Conservation (phyloP, 2,113 vertebrate species). For the Carlito syrichta region DNA sequence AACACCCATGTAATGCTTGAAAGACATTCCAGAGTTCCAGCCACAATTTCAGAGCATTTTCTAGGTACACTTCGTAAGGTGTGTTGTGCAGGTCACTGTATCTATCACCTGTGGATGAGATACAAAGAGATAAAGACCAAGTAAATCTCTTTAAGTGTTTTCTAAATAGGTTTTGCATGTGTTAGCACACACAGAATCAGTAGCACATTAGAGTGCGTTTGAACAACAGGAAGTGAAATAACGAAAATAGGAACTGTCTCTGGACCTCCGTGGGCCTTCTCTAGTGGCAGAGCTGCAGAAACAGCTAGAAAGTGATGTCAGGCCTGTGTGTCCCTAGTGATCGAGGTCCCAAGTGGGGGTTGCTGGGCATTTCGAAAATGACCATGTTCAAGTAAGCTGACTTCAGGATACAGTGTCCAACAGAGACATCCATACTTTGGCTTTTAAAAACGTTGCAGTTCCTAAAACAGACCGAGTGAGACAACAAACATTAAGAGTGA, state of each 20-base stretch:
- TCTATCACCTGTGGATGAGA: neutral
- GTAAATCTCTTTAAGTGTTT: conserved; percentile 16
- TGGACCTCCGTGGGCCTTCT: neutral
- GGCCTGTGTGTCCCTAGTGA: neutral
- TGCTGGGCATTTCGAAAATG: neutral
- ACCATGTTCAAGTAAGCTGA: neutral
- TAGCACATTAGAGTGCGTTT: neutral
- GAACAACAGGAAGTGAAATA: conserved; percentile 4
- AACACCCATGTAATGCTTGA: neutral
- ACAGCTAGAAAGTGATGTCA: neutral
- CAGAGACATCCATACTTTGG: neutral
- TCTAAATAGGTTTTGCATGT: neutral
- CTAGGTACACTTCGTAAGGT: neutral
- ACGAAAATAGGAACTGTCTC: neutral
- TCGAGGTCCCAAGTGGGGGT: neutral
- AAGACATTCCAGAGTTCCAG: conserved; percentile 4
- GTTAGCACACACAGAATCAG: neutral
- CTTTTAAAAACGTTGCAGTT: neutral
- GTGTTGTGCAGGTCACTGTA: neutral
- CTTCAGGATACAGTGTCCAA: neutral
- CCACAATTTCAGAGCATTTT: neutral
- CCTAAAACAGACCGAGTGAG: neutral
- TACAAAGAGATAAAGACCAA: neutral
- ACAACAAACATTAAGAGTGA: neutral
- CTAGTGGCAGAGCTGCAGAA: neutral